These are phyloP conservation scores for Hyla sarda DNA, from an alignment of 2,113 vertebrate genomes.

Conservation along the genomic window DNA sequence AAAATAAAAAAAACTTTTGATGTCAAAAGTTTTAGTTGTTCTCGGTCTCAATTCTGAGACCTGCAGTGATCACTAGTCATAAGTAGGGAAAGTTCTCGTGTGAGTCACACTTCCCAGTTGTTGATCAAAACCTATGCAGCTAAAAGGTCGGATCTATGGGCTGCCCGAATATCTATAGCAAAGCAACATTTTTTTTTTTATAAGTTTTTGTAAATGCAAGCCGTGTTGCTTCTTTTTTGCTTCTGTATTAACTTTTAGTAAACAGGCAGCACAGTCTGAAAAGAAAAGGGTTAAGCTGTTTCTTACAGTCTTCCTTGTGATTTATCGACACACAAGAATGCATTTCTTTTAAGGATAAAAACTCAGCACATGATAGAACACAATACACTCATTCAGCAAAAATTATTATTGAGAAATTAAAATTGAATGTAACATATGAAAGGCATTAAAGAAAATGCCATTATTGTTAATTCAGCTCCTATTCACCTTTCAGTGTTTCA, in stretches of 20 bases:
- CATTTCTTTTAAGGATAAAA: background rate
- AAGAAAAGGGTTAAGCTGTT: constrained; percentile 23
- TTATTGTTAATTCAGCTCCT: constrained; percentile 5
- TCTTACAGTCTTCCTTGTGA: constrained; percentile 7
- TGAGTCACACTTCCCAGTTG: too few species aligned
- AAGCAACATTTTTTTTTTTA: too few species aligned
- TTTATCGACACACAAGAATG: background rate
- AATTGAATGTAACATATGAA: constrained; percentile 12
- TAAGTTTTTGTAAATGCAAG: background rate
- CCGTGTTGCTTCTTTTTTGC: background rate
- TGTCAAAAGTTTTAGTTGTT: too few species aligned
- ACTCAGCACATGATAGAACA: background rate
- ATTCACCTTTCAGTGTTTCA: background rate
- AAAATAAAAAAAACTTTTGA: too few species aligned
- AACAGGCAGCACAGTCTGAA: background rate
- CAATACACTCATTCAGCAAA: background rate
- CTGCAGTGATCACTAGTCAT: too few species aligned
- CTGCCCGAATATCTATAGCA: too few species aligned
- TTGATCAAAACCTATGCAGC: too few species aligned
- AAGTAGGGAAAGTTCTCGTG: too few species aligned
- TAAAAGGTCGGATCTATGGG: too few species aligned
- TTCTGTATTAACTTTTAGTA: constrained; percentile 17
- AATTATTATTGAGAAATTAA: background rate
- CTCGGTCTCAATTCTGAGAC: too few species aligned
- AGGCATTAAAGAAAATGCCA: background rate